phyloP scores from a whole-genome alignment of 2,113 vertebrate species.

The Labeo catla region DNA sequence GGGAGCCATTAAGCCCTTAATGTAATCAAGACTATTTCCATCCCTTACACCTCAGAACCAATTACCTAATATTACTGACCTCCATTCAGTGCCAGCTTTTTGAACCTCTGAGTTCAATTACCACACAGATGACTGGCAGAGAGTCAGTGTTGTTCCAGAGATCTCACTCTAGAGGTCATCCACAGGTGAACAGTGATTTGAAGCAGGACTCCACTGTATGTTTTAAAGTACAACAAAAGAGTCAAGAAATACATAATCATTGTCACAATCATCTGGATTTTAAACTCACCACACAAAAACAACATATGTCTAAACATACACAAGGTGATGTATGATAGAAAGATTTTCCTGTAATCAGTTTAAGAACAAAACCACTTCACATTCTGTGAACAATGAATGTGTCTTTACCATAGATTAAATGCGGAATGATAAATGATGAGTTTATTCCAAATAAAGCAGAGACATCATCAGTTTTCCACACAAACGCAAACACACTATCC shows the following conservation, averaged over 20 bases:
- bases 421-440: not conserved
- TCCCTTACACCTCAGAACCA: slow-evolving; percentile 38
- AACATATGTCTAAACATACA: slow-evolving; percentile 13
- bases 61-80: slow-evolving; percentile 20
- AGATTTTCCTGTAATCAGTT: slow-evolving; percentile 23
- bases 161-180: slow-evolving; percentile 7
- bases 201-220: slow-evolving; percentile 2
- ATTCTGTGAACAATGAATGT: not conserved
- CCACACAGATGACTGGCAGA: not conserved
- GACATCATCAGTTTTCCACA: not conserved
- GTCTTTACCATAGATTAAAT: not conserved
- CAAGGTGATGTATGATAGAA: slow-evolving; percentile 16
- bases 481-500: not conserved
- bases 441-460: slow-evolving; percentile 6
- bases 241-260: not conserved
- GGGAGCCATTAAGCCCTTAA: slow-evolving; percentile 40
- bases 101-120: slow-evolving; percentile 21
- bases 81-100: slow-evolving; percentile 34
- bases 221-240: not conserved
- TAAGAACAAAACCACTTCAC: not conserved
- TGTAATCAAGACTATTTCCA: slow-evolving; percentile 39
- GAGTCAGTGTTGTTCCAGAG: not conserved
- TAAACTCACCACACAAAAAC: slow-evolving; percentile 10
- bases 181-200: slow-evolving; percentile 25
- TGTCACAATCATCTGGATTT: slow-evolving; percentile 6